A percentile compares a stretch with the other conserved stretches of the same genome.
These are phyloP conservation scores for Drosophila pseudoananassae DNA, from an alignment of 1,140 invertebrate species.

Conservation along the genomic window DNA sequence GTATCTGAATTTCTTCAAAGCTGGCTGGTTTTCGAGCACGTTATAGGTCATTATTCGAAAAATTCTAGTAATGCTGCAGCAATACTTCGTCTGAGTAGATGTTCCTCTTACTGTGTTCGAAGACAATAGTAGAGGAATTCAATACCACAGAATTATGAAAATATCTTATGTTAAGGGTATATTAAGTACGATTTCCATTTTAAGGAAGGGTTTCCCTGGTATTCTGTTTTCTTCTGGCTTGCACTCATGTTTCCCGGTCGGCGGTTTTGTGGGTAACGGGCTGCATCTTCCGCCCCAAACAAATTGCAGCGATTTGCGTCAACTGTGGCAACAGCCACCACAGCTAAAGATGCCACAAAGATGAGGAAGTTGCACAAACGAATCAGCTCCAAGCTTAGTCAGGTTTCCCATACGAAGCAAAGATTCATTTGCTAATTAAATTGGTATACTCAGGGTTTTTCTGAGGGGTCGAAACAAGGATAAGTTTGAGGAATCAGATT, in stretches of 20 bases:
- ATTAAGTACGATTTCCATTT: neutral
- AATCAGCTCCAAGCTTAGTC: neutral
- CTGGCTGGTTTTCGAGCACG: conserved; percentile 11
- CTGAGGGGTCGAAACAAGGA: neutral
- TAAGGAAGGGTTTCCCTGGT: neutral
- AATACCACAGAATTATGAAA: too few relatives aligned
- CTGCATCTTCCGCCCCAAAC: conserved; percentile 17
- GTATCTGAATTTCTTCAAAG: neutral
- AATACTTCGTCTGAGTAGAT: too few relatives aligned
- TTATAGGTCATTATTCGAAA: neutral
- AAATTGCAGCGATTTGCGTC: conserved; percentile 64
- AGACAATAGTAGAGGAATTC: too few relatives aligned
- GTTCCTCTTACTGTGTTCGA: too few relatives aligned
- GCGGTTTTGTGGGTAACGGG: neutral
- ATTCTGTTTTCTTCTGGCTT: neutral
- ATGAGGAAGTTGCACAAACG: neutral
- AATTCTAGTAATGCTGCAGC: too few relatives aligned
- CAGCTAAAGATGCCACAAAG: conserved; percentile 9
- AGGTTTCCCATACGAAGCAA: neutral
- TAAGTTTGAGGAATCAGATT: too few relatives aligned
- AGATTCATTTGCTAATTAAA: neutral
- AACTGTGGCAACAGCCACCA: conserved; percentile 19
- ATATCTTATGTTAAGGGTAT: neutral
- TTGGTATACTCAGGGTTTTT: neutral
- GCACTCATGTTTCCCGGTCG: neutral